phyloP scores from a whole-genome alignment of 1,140 invertebrate genomes.

The Bombus fervidus region DNA sequence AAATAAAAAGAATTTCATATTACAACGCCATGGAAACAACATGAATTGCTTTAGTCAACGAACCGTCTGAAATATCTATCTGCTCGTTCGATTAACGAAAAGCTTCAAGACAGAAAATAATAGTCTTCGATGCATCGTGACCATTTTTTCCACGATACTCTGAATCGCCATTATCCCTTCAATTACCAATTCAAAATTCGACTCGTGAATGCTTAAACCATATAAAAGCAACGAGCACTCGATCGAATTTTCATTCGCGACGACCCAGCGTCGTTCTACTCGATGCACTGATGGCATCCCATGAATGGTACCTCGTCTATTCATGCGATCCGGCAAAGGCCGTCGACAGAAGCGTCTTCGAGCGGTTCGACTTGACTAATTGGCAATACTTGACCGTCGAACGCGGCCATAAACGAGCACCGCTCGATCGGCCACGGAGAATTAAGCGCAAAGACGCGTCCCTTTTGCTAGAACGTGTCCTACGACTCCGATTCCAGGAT shows the following conservation, averaged over 20 bases:
- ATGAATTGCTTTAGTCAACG: too few relatives aligned
- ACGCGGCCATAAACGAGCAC: slow-evolving; percentile 22
- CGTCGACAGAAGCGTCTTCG: slow-evolving; percentile 16
- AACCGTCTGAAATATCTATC: too few relatives aligned
- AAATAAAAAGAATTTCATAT: too few relatives aligned
- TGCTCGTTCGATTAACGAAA: too few relatives aligned
- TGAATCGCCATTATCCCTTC: background rate
- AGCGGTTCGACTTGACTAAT: slow-evolving; percentile 34
- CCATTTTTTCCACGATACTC: background rate
- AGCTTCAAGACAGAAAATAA: too few relatives aligned
- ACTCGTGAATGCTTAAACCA: background rate
- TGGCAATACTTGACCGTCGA: slow-evolving; percentile 24
- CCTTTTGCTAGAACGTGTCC: background rate
- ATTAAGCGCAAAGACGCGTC: slow-evolving; percentile 21
- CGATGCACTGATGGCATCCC: slow-evolving; percentile 4
- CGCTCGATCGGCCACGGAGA: slow-evolving; percentile 19
- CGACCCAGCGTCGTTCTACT: background rate
- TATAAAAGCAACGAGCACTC: background rate
- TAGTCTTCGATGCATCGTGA: too few relatives aligned
- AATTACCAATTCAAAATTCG: background rate
- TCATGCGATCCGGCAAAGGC: slow-evolving; percentile 16
- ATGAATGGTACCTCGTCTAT: slow-evolving; percentile 21
- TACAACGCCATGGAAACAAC: too few relatives aligned
- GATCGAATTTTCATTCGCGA: background rate
- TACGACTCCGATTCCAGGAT: background rate